phyloP scores from a whole-genome alignment of 1,140 invertebrate species.

The Drosophila suzukii region DNA sequence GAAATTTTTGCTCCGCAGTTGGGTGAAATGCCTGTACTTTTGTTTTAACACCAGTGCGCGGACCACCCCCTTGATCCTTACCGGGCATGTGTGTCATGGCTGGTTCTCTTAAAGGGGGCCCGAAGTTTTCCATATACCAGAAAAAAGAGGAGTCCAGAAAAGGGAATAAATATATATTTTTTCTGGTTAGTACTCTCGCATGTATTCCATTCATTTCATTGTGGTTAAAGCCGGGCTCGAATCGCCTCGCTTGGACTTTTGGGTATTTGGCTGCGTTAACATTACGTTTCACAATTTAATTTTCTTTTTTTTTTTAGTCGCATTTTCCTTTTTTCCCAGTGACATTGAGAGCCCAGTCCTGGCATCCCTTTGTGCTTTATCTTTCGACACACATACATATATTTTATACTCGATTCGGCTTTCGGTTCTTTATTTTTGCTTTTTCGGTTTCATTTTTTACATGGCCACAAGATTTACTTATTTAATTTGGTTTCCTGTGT shows the following conservation, averaged over 20 bases:
- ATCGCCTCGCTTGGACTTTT: slow-evolving; percentile 58
- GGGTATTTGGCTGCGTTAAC: slow-evolving; percentile 64
- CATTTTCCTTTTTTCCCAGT: slow-evolving; percentile 22
- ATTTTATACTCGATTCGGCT: slow-evolving; percentile 31
- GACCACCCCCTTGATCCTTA: slow-evolving; percentile 1
- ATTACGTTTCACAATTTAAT: slow-evolving; percentile 66
- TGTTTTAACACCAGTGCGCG: slow-evolving; percentile 24
- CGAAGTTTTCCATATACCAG: slow-evolving; percentile 22
- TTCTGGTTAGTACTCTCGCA: slow-evolving; percentile 29
- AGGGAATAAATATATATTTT: slow-evolving; percentile 45
- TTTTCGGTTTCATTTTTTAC: slow-evolving; percentile 29
- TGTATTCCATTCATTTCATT: slow-evolving; percentile 70
- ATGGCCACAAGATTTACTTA: slow-evolving; percentile 65
- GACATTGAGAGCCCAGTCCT: slow-evolving; percentile 49
- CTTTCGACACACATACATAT: slow-evolving; percentile 37
- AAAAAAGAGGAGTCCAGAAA: background rate
- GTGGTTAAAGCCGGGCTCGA: slow-evolving; percentile 57
- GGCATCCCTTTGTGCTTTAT: slow-evolving; percentile 61
- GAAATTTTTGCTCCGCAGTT: slow-evolving; percentile 53
- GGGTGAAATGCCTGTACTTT: slow-evolving; percentile 57
- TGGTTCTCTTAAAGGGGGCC: slow-evolving; percentile 31
- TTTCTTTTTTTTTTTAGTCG: slow-evolving; percentile 26
- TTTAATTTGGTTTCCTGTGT: slow-evolving; percentile 56
- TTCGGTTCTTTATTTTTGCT: slow-evolving; percentile 32
- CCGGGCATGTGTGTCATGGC: slow-evolving; percentile 25